Conservation (phyloP, 2,797 vertebrate species). For the Enteromius anoplus region DNA sequence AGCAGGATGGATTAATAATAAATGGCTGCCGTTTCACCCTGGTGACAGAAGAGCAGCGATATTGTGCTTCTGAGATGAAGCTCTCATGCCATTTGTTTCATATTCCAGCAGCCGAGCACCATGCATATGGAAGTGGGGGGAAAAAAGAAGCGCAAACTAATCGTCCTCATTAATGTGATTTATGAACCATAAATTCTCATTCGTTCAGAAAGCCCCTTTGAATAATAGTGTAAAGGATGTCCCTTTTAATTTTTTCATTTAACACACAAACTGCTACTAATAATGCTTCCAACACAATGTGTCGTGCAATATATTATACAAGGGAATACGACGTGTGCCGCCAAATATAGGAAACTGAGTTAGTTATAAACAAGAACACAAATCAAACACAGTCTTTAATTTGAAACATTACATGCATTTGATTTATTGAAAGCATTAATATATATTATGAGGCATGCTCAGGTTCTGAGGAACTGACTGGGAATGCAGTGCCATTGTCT, state of each 20-base stretch:
- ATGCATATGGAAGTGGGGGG: constrained; percentile 52
- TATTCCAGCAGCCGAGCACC: constrained; percentile 56
- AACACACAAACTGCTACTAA: constrained; percentile 58
- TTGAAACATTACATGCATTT: constrained; percentile 77
- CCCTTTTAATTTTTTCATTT: constrained; percentile 80
- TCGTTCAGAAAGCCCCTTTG: constrained; percentile 63
- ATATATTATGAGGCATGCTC: constrained; percentile 48
- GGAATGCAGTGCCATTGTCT: constrained; percentile 76
- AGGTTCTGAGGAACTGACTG: constrained; percentile 74
- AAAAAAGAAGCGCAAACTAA: constrained; percentile 66
- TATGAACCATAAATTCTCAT: constrained; percentile 73
- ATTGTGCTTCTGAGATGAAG: constrained; percentile 66
- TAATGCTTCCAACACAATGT: background rate
- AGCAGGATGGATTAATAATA: constrained; percentile 50
- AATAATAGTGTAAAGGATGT: constrained; percentile 68
- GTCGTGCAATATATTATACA: constrained; percentile 57
- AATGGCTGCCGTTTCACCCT: constrained; percentile 54
- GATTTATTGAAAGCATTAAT: constrained; percentile 68
- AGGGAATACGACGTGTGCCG: constrained; percentile 68
- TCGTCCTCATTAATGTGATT: constrained; percentile 78
- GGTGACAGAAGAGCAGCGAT: constrained; percentile 44
- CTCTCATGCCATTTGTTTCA: constrained; percentile 63
- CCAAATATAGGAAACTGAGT: constrained; percentile 71
- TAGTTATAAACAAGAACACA: constrained; percentile 70
- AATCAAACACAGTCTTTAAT: constrained; percentile 73